Base-by-base conservation (phyloP, 2,797 vertebrate species). In the Enteromius anoplus region DNA sequence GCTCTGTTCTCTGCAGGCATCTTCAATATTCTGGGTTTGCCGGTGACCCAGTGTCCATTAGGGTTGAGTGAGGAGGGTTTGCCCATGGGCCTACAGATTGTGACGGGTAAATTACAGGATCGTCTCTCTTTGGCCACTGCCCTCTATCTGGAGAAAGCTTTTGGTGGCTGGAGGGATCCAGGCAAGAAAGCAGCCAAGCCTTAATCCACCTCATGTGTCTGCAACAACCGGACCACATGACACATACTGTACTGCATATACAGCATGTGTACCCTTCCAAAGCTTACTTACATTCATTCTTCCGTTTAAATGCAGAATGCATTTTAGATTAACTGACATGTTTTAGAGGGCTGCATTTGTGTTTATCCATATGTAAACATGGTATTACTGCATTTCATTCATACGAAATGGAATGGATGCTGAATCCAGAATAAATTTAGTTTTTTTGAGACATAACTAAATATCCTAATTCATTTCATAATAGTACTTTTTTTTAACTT, bases 1-100 rank as follows among this genome's bases (percentile, higher is more conserved):
- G 10, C 6, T 65, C 5, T 65, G 60, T 78, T 78, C 17, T 47
- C 10, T 78, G 75, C 87, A 98, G 97, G 92, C 10, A 91, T 98
- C 70, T 92, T 98, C 89, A 98, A 96, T 29, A 94, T 94, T 51
- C 91, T 98, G 40, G 96, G 96, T 26, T 90, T 98, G 85, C 97
- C 97, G 0, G 95, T 95, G 84, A 98, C 97, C 0, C 97, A 98
- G 93, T 97, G 96, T 79, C 97, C 97, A 0, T 90, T 98, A 89
- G 97, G 97, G n/a, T 91, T 98, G 89, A 93, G 93, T 64, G 80
- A 89, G 4, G 94, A 96, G 64, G 96, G 96, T 12, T 93, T 98
- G 23, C 97, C 97, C 0, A 84, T 98, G 84, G 97, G 97, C 0
- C 88, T 98, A 82, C 97, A 98, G 89, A 93, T 98, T 0, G 93